Conservation (phyloP, 2,888 invertebrate species). For the Leptinotarsa haldemani region DNA sequence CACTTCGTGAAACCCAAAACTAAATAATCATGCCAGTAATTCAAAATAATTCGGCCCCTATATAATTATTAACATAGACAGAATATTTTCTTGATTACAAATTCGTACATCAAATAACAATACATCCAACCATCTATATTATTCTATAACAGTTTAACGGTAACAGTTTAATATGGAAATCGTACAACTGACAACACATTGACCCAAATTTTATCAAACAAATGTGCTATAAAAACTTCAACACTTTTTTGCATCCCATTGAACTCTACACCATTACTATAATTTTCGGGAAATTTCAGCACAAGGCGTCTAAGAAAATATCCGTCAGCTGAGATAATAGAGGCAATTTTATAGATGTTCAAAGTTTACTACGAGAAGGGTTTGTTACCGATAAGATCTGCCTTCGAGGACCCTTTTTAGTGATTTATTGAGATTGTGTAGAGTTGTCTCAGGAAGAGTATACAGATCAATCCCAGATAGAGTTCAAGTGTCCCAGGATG, state of each 20-base stretch:
- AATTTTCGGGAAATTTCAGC: constrained; percentile 31
- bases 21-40: too few relatives aligned
- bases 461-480: constrained; percentile 44
- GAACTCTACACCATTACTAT: constrained; percentile 36
- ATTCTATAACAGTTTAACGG: neutral
- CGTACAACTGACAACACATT: neutral
- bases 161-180: neutral
- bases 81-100: too few relatives aligned
- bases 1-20: too few relatives aligned
- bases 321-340: constrained; percentile 40
- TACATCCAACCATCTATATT: neutral
- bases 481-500: constrained; percentile 40
- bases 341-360: constrained; percentile 43
- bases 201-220: constrained; percentile 14
- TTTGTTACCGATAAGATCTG: constrained; percentile 36
- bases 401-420: constrained; percentile 36
- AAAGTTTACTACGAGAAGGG: constrained; percentile 35
- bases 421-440: constrained; percentile 43
- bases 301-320: constrained; percentile 17
- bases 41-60: too few relatives aligned
- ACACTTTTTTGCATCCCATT: constrained; percentile 37
- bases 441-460: constrained; percentile 32
- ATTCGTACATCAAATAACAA: too few relatives aligned
- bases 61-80: too few relatives aligned
- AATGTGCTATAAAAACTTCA: constrained; percentile 37